Conservation (phyloP, 2,113 vertebrate species). For the Elgaria multicarinata region DNA sequence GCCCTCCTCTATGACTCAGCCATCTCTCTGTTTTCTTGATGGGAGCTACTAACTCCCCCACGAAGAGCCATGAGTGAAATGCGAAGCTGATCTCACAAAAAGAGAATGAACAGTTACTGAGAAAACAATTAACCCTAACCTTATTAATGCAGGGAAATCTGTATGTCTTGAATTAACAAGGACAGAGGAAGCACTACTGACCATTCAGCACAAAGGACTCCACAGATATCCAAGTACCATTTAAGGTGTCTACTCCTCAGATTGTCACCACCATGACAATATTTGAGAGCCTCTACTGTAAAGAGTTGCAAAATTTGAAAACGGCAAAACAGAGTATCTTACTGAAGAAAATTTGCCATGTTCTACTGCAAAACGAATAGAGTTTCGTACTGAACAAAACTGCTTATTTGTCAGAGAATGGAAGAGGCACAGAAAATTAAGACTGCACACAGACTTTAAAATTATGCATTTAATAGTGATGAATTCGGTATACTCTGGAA, state of each 20-base stretch:
- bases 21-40: not conserved
- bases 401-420: not conserved
- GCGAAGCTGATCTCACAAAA: not conserved
- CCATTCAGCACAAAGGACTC: not conserved
- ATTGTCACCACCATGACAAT: not conserved
- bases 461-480: not conserved
- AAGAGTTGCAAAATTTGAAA: not conserved
- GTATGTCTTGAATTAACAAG: not conserved
- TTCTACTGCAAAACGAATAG: not conserved
- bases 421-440: not conserved
- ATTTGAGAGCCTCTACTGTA: not conserved
- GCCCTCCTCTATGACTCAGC: not conserved
- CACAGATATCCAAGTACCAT: not conserved
- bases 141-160: not conserved
- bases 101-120: too few relatives aligned
- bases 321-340: not conserved
- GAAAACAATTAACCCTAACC: not conserved
- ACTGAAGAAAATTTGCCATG: not conserved
- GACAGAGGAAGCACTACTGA: not conserved
- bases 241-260: not conserved
- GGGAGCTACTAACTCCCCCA: not conserved
- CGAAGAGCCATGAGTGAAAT: not conserved
- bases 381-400: not conserved
- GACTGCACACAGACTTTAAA: not conserved
- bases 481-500: not conserved